Conservation (phyloP, 2,888 invertebrate species). For the Drosophila leonis region DNA sequence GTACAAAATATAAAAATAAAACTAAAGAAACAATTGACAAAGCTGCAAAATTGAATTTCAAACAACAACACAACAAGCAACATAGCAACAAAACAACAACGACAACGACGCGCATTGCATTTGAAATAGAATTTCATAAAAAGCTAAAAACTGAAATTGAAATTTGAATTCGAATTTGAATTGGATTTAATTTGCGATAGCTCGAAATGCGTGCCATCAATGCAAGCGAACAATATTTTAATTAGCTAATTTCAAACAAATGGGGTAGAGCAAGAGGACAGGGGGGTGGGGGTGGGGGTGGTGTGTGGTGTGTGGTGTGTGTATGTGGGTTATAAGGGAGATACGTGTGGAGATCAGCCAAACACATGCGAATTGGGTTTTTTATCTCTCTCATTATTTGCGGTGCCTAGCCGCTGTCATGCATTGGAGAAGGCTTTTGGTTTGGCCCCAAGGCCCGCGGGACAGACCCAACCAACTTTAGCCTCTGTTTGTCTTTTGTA, state of each 20-base stretch:
- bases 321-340: neutral
- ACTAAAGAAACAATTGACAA: constrained; percentile 40
- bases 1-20: neutral
- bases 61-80: constrained; percentile 15
- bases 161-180: constrained; percentile 5
- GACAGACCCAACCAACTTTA: constrained; percentile 36
- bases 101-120: constrained; percentile 38
- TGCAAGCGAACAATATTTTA: constrained; percentile 57
- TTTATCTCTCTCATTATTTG: constrained; percentile 9
- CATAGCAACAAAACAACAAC: constrained; percentile 8
- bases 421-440: constrained; percentile 24
- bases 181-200: constrained; percentile 56
- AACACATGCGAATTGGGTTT: constrained; percentile 16
- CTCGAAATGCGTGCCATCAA: constrained; percentile 58
- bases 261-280: neutral
- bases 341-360: neutral
- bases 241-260: constrained; percentile 52
- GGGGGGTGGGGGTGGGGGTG: neutral
- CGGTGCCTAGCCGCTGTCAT: neutral
- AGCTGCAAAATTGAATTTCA: constrained; percentile 32
- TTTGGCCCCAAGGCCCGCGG: constrained; percentile 49
- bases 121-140: constrained; percentile 36
- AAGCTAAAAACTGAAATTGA: constrained; percentile 36
- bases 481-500: constrained; percentile 5
- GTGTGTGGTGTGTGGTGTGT: neutral